Evolutionary conservation across 2,888 invertebrate genomes (phyloP).

Genomic region (Parnassius smintheus): DNA sequence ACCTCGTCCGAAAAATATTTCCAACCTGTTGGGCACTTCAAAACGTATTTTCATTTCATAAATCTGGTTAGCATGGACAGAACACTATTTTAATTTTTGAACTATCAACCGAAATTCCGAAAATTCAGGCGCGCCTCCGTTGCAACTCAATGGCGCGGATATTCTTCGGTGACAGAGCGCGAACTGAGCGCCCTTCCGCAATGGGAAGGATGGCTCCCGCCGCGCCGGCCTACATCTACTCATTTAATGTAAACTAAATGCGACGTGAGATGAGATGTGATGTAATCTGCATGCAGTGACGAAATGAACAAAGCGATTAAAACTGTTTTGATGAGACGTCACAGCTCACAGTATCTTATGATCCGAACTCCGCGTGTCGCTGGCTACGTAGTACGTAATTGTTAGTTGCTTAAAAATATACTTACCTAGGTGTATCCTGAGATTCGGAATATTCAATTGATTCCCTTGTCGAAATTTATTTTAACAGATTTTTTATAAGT

Average conservation of each 20-base stretch:
- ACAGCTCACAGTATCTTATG: constrained; percentile 23
- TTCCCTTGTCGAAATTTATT: too few species aligned
- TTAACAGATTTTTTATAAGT: too few species aligned
- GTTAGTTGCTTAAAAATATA: too few species aligned
- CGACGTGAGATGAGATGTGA: constrained; percentile 61
- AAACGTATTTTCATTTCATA: constrained; percentile 75
- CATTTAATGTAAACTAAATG: constrained; percentile 36
- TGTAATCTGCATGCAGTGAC: constrained; percentile 68
- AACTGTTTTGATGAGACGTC: constrained; percentile 54
- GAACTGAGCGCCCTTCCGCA: constrained; percentile 66
- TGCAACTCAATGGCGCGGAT: constrained; percentile 57
- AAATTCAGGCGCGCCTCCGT: constrained; percentile 41
- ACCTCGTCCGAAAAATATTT: constrained; percentile 74
- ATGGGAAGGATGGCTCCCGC: constrained; percentile 70
- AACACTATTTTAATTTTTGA: constrained; percentile 41
- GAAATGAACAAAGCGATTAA: constrained; percentile 54
- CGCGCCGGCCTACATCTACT: constrained; percentile 70
- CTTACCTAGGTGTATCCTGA: too few species aligned
- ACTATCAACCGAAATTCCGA: constrained; percentile 37
- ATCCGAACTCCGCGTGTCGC: constrained; percentile 1
- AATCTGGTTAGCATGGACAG: constrained; percentile 24
- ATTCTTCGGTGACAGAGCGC: constrained; percentile 63
- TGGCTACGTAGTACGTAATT: background rate
- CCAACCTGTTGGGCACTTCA: constrained; percentile 78
- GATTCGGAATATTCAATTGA: too few species aligned